Evolutionary conservation across 2,888 invertebrate genomes (phyloP).

Genomic region (Rotaria sp.): DNA sequence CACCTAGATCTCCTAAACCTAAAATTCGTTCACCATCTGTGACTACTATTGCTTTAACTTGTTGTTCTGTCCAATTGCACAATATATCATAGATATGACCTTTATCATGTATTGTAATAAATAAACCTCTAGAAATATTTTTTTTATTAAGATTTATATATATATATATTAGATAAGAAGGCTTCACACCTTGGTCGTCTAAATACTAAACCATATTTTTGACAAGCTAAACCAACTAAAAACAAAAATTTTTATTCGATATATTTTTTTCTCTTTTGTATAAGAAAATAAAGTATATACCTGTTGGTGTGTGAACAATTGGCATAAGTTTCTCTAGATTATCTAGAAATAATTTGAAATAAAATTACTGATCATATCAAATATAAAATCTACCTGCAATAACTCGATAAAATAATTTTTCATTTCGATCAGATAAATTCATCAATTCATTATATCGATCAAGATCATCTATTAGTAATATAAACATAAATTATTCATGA

Average conservation of each 20-base stretch:
- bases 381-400: not conserved
- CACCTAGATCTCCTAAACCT: slow-evolving; percentile 91
- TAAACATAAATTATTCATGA: too few relatives aligned
- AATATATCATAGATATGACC: slow-evolving; percentile 87
- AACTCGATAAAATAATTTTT: slow-evolving; percentile 9
- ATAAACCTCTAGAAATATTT: slow-evolving; percentile 64
- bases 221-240: slow-evolving; percentile 86
- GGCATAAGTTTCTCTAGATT: slow-evolving; percentile 89
- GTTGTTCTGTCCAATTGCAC: slow-evolving; percentile 73
- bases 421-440: slow-evolving; percentile 59
- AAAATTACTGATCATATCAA: not conserved
- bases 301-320: slow-evolving; percentile 91
- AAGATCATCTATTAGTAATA: slow-evolving; percentile 64
- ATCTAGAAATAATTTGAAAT: slow-evolving; percentile 56
- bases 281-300: not conserved
- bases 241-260: too few relatives aligned
- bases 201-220: slow-evolving; percentile 85
- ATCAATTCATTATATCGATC: slow-evolving; percentile 91
- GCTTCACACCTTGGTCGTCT: slow-evolving; percentile 63
- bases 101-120: slow-evolving; percentile 87
- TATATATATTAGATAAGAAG: not conserved
- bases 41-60: slow-evolving; percentile 66
- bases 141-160: not conserved
- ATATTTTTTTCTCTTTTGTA: too few relatives aligned
- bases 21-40: slow-evolving; percentile 96